Evolutionary conservation across 2,797 vertebrate species (phyloP).

Genomic region (Oreortyx pictus): DNA sequence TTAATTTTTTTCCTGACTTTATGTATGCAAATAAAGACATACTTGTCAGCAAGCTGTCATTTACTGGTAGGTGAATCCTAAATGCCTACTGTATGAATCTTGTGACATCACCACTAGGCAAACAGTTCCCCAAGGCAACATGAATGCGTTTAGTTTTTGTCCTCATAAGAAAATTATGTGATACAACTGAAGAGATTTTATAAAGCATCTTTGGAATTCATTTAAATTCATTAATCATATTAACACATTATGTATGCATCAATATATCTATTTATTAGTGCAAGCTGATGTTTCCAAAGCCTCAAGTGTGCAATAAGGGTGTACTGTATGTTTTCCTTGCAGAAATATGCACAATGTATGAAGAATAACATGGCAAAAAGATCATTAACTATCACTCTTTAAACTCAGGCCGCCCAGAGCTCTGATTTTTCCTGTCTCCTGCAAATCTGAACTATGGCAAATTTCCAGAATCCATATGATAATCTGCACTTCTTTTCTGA

Average conservation of each 20-base stretch:
- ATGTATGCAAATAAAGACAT: constrained; percentile 27
- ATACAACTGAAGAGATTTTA: constrained; percentile 9
- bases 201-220: not conserved
- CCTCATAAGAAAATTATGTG: not conserved
- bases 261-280: not conserved
- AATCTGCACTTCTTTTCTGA: not conserved
- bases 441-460: not conserved
- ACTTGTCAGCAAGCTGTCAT: constrained; percentile 20
- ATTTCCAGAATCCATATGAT: not conserved
- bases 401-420: not conserved
- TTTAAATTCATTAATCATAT: constrained; percentile 34
- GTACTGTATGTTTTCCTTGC: not conserved
- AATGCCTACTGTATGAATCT: not conserved
- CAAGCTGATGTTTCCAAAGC: not conserved
- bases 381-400: not conserved
- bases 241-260: not conserved
- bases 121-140: not conserved
- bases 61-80: constrained; percentile 18
- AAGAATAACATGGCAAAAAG: not conserved
- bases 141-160: not conserved
- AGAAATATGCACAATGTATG: not conserved
- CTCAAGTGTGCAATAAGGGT: not conserved
- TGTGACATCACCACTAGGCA: not conserved
- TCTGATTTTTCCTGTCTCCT: not conserved
- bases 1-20: constrained; percentile 18